phyloP scores from a whole-genome alignment of 2,113 vertebrate species.

The Odontesthes bonariensis region DNA sequence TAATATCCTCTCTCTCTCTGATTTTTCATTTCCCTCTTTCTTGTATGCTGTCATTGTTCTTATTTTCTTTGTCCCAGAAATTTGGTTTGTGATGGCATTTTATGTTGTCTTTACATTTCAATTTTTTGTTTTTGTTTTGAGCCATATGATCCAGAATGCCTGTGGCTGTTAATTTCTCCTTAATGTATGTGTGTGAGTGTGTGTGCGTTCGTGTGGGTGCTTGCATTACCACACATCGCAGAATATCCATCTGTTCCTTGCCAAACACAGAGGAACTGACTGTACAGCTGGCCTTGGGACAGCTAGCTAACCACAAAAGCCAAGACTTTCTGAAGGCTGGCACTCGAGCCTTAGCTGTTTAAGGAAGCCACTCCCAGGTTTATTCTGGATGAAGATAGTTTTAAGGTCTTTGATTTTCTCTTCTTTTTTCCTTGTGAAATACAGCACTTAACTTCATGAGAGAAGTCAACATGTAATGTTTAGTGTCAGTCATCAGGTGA shows the following conservation, averaged over 20 bases:
- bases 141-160: slow-evolving; percentile 41
- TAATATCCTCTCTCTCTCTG: slow-evolving; percentile 49
- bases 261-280: slow-evolving; percentile 38
- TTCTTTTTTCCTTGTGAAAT: neutral
- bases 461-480: neutral
- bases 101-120: neutral
- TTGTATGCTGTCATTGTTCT: neutral
- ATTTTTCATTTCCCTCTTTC: slow-evolving; percentile 15
- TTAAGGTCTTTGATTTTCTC: neutral
- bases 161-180: slow-evolving; percentile 26
- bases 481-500: neutral
- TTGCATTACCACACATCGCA: slow-evolving; percentile 30
- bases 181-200: slow-evolving; percentile 2
- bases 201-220: slow-evolving; percentile 7
- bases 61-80: neutral
- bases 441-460: neutral
- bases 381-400: neutral
- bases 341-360: slow-evolving; percentile 14
- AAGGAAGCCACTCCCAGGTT: neutral
- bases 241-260: slow-evolving; percentile 67
- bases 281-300: slow-evolving; percentile 21
- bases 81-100: slow-evolving; percentile 1
- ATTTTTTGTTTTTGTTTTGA: slow-evolving; percentile 12
- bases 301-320: slow-evolving; percentile 18
- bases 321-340: slow-evolving; percentile 16